phyloP scores from a whole-genome alignment of 2,888 invertebrate genomes.

The Euzophera pinguis region DNA sequence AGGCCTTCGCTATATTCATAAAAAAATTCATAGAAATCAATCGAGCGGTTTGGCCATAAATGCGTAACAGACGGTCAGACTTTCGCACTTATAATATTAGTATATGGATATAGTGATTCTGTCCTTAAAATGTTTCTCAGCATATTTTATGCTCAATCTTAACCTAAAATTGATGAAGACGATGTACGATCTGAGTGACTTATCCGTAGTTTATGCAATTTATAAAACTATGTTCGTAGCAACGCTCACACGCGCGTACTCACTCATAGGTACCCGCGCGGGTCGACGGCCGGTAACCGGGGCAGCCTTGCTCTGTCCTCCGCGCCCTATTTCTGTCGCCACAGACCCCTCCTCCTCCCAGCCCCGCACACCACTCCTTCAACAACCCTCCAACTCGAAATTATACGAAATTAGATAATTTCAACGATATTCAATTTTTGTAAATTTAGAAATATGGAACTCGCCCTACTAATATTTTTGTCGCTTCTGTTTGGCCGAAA shows the following conservation, averaged over 20 bases:
- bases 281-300: conserved; percentile 74
- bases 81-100: too few species aligned
- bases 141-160: too few species aligned
- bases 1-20: too few species aligned
- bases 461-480: too few species aligned
- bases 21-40: too few species aligned
- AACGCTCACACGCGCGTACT: conserved; percentile 41
- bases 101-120: too few species aligned
- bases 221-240: conserved; percentile 28
- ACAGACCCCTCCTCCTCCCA: conserved; percentile 44
- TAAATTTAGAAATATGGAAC: neutral
- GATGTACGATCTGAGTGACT: neutral
- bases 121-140: too few species aligned
- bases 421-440: conserved; percentile 8
- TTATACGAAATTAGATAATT: conserved; percentile 31
- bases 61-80: too few species aligned
- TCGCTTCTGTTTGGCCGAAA: too few species aligned
- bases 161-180: too few species aligned
- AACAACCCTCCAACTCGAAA: conserved; percentile 51
- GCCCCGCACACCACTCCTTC: conserved; percentile 30
- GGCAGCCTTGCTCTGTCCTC: conserved; percentile 80
- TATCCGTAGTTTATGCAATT: neutral
- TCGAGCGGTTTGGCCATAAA: too few species aligned
- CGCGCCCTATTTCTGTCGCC: conserved; percentile 78
- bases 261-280: conserved; percentile 48